A percentile compares a stretch with the other conserved stretches of the same genome.
These are phyloP conservation scores for Notocelia uddmanniana DNA, from an alignment of 2,888 invertebrate genomes.

Conservation along the genomic window DNA sequence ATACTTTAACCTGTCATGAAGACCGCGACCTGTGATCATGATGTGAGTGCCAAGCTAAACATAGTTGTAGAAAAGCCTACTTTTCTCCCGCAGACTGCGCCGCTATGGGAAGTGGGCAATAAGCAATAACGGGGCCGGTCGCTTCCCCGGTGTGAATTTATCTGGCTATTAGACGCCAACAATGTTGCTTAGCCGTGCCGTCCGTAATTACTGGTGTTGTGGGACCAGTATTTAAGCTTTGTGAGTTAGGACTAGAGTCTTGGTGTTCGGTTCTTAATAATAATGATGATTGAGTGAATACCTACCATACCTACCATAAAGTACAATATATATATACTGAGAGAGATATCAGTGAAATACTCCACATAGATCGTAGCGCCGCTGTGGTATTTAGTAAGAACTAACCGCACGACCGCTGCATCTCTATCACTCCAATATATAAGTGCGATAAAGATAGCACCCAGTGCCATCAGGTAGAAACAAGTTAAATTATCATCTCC, in stretches of 20 bases:
- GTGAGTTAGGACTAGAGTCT: not conserved
- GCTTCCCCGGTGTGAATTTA: constrained; percentile 36
- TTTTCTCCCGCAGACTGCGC: constrained; percentile 5
- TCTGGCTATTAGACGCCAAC: constrained; percentile 25
- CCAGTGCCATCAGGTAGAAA: too few relatives aligned
- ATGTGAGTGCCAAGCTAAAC: not conserved
- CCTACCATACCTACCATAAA: too few relatives aligned
- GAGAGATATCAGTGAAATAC: too few relatives aligned
- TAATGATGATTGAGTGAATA: constrained; percentile 13
- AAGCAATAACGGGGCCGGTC: constrained; percentile 35
- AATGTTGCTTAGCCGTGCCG: constrained; percentile 25
- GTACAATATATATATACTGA: too few relatives aligned
- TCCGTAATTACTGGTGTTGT: constrained; percentile 31
- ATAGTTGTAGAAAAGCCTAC: not conserved
- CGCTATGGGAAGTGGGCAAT: constrained; percentile 35
- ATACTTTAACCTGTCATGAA: too few relatives aligned
- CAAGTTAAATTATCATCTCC: too few relatives aligned
- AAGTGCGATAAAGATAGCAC: too few relatives aligned
- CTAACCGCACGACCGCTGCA: too few relatives aligned
- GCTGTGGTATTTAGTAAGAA: too few relatives aligned
- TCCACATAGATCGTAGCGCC: too few relatives aligned
- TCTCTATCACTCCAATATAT: too few relatives aligned
- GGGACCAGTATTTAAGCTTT: constrained; percentile 23
- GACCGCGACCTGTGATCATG: too few relatives aligned
- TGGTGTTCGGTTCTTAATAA: not conserved